Evolutionary conservation across 2,797 vertebrate species (phyloP), one percentile per base, ranked within the genome.

Genomic region (Pogonophryne albipinna): DNA sequence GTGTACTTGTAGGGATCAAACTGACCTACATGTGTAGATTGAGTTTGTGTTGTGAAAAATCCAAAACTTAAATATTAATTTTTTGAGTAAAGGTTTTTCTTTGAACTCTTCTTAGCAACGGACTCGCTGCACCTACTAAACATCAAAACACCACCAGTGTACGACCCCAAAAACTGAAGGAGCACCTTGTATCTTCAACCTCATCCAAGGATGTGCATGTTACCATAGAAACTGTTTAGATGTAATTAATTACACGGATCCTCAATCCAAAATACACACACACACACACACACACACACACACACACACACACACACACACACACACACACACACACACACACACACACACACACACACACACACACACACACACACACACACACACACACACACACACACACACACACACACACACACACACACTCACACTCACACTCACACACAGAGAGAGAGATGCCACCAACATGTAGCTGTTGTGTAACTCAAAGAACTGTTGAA

Each of bases 201-300:
- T 78, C 75, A 7, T 55, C 57, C 51, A 59, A 47, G 42, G 65
- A 83, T 55, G 68, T 45, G 58, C 41, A 66, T 3, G 87, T 92
- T 90, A 62, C 89, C 87, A 91, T 91, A 82, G 89, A 84, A 92
- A 92, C 88, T 17, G 45, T 62, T 87, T 60, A 46, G 64, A 78
- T 80, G 57, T 85, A 72, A 71, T 78, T 87, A 88, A 90, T 90
- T 91, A 85, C 70, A 27, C 60, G 70, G 55, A 66, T 66, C 56
- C 46, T 50, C 31, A 78, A 65, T 66, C 53, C n/a, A 53, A 66
- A 38, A 49, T 52, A 60, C 16, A 50, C 67, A 59, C 11, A 42
- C 19, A 52, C 56, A 31, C 23, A 64, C 51, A 59, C 15, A 51
- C 60, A 53, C 61, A 74, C 16, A 38, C 19, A 44, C 38, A 42